Conservation (phyloP, 2,797 vertebrate genomes). For the Alfaro cultratus region DNA sequence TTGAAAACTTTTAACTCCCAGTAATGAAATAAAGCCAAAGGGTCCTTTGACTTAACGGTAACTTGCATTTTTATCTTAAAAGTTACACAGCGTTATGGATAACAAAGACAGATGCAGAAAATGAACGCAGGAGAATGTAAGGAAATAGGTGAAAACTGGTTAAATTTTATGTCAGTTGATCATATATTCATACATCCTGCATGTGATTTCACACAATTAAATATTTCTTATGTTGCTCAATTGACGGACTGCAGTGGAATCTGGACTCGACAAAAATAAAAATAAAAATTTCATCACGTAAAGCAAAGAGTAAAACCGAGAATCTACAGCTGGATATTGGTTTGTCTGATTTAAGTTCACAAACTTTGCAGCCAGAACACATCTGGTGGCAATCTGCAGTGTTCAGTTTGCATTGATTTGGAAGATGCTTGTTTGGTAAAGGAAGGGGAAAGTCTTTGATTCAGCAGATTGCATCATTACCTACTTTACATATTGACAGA, state of each 20-base stretch:
- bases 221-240: not conserved
- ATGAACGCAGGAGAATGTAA: not conserved
- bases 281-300: not conserved
- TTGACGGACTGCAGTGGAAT: not conserved
- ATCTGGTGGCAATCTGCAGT: constrained; percentile 31
- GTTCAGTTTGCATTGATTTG: constrained; percentile 31
- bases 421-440: constrained; percentile 25
- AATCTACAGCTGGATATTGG: not conserved
- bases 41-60: not conserved
- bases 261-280: not conserved
- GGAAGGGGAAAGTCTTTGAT: constrained; percentile 13
- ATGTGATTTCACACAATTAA: not conserved
- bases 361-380: constrained; percentile 1
- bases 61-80: not conserved
- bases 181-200: not conserved
- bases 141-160: not conserved
- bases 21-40: constrained; percentile 23
- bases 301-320: not conserved
- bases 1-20: constrained; percentile 26
- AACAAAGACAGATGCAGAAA: constrained; percentile 1
- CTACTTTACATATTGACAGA: constrained; percentile 10
- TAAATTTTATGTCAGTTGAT: not conserved
- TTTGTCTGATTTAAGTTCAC: constrained; percentile 13
- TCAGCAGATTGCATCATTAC: constrained; percentile 35
- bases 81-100: not conserved